Base-by-base conservation (phyloP, 2,888 invertebrate species). In the Masnerella sp. region DNA sequence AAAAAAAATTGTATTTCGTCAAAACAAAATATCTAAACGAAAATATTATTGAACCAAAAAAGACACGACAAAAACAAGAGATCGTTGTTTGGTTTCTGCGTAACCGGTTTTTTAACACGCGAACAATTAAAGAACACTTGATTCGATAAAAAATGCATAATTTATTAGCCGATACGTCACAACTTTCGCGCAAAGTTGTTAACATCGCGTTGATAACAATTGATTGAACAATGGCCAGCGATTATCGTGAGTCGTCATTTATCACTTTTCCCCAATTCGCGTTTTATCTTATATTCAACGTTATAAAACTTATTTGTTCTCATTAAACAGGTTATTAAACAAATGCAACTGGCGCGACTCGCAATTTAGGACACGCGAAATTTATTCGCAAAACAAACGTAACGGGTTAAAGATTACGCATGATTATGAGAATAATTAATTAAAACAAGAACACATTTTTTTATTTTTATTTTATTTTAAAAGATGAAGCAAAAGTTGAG, bases 231-330 rank as follows among this genome's bases (percentile, higher is more conserved):
- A n/a, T n/a, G n/a, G n/a, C n/a, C n/a, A n/a, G n/a, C 36, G 14
- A 36, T 36, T 25, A 25, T 25, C 25, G 25, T 8, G 25, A 5
- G 25, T n/a, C 7, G 30, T 2, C 30, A 34, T 9, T 14, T n/a
- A n/a, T n/a, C n/a, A n/a, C n/a, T n/a, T n/a, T n/a, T n/a, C n/a
- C n/a, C n/a, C n/a, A n/a, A n/a, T n/a, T n/a, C n/a, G n/a, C n/a
- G n/a, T n/a, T n/a, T n/a, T n/a, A n/a, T n/a, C n/a, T n/a, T n/a
- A n/a, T n/a, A n/a, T n/a, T n/a, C n/a, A n/a, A n/a, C n/a, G n/a
- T n/a, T n/a, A n/a, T n/a, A n/a, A n/a, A n/a, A n/a, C n/a, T 51
- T 51, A 20, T 36, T 51, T 51, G 36, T 51, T 36, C 51, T 51
- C 14, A 14, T 36, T 22, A 36, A 52, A 40, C 40, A 38, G 38